Evolutionary conservation across 1,140 invertebrate species (phyloP).

Genomic region (Magallana gigas): DNA sequence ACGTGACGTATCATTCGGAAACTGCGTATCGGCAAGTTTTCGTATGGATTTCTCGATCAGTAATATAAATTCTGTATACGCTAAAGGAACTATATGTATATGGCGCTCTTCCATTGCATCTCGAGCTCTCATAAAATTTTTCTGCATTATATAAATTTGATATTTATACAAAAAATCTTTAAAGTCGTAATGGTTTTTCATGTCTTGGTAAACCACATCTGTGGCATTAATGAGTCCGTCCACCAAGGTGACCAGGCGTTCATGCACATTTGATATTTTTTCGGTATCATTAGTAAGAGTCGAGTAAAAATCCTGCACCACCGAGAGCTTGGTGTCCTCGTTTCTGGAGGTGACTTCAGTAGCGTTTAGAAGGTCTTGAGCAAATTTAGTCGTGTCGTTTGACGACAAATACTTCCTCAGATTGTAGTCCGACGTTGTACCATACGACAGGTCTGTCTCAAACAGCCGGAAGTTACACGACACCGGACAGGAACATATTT

Average conservation of each 20-base stretch:
- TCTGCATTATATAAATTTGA: constrained; percentile 63
- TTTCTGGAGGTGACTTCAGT: constrained; percentile 49
- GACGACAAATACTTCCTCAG: constrained; percentile 43
- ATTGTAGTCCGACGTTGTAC: constrained; percentile 53
- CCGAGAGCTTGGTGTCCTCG: constrained; percentile 32
- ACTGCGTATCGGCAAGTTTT: constrained; percentile 34
- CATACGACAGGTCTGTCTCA: constrained; percentile 66
- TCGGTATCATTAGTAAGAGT: background rate
- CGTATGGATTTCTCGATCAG: constrained; percentile 57
- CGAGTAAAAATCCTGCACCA: background rate
- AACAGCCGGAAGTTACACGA: constrained; percentile 64
- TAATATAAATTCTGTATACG: constrained; percentile 59
- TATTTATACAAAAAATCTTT: constrained; percentile 64
- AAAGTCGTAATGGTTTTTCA: constrained; percentile 28
- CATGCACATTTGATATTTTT: background rate
- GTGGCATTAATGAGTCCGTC: background rate
- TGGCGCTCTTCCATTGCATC: constrained; percentile 69
- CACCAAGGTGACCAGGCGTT: background rate
- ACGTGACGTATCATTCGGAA: constrained; percentile 40
- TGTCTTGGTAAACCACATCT: constrained; percentile 6
- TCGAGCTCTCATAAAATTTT: constrained; percentile 65
- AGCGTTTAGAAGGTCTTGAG: constrained; percentile 16
- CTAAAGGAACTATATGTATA: constrained; percentile 58
- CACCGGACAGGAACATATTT: constrained; percentile 63
- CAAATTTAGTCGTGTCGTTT: constrained; percentile 29